Base-by-base conservation (phyloP, 2,888 invertebrate genomes). In the Rhogogaster chlorosoma region DNA sequence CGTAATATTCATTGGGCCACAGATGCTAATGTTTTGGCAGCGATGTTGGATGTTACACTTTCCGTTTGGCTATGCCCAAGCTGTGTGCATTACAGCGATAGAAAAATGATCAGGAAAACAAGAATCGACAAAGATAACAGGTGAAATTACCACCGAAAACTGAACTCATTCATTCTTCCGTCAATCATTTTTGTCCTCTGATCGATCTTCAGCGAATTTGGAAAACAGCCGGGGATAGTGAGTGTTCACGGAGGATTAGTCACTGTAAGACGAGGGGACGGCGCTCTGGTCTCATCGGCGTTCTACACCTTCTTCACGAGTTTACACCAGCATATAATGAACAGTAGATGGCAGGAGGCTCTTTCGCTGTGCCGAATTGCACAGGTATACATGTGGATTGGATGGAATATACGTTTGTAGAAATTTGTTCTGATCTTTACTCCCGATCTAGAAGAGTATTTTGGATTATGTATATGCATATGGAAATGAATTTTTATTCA, bases 261-360 rank as follows among this genome's bases (percentile, higher is more conserved):
- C 0, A 96, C 97, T 1, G 95, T 99, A 78, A 96, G 98, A 86
- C 96, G 98, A 67, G 97, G 97, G 0, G 98, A 99, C 91, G 99
- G 99, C 0, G 97, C 99, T 0, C 93, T 98, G 15, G 94, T 99
- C 0, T 89, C 91, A 82, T 90, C 90, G 15, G 90, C 92, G 5
- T 93, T 93, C 86, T 93, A 93, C 84, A 91, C 91, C 15, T 91
- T 92, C 84, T 93, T 93, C 61, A 93, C 90, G 22, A 93, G 91
- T 83, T 89, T 97, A 49, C 96, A 97, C 90, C 95, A 95, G 87
- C 96, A 96, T 89, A 95, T 98, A 38, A 95, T 96, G 83, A 95
- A 96, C 42, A 96, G 96, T 83, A 96, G 96, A 94, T 98, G 98
- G 98, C 96, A 96, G 86, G 97, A 97, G 90, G 98, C 98, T 2